Percentiles rank a stretch among this genome's conserved stretches.
phyloP scores from a whole-genome alignment of 2,113 vertebrate genomes.

The Cyanocitta stelleri region DNA sequence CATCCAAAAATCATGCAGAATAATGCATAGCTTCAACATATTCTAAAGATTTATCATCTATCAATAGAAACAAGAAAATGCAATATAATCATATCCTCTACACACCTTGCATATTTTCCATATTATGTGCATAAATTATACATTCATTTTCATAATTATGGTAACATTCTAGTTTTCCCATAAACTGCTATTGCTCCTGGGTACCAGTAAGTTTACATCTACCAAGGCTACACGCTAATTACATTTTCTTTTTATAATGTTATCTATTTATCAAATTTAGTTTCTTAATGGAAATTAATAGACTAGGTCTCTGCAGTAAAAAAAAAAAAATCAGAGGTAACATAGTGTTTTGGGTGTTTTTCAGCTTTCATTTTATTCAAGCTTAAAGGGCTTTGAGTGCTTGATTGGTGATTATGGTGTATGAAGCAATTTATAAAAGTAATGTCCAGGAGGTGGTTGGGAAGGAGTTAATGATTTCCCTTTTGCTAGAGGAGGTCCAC shows the following conservation, averaged over 20 bases:
- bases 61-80: constrained; percentile 55
- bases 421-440: neutral
- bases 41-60: constrained; percentile 55
- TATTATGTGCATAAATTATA: constrained; percentile 64
- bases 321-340: neutral
- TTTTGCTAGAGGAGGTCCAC: constrained; percentile 33
- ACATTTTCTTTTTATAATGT: constrained; percentile 58
- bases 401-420: neutral
- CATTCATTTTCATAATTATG: constrained; percentile 70
- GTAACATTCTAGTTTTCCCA: constrained; percentile 63
- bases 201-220: constrained; percentile 58
- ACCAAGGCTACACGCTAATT: constrained; percentile 48
- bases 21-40: constrained; percentile 28
- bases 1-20: constrained; percentile 32
- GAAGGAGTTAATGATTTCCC: constrained; percentile 43
- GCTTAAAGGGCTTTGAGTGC: neutral
- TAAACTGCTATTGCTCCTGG: constrained; percentile 66
- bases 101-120: constrained; percentile 58
- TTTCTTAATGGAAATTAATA: constrained; percentile 64
- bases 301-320: neutral
- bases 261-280: constrained; percentile 55
- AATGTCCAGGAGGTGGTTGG: neutral
- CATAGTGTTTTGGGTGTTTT: neutral
- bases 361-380: neutral
- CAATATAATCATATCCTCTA: constrained; percentile 36